Percentiles rank a stretch among this genome's conserved stretches.
Evolutionary conservation across 2,888 invertebrate species (phyloP).

Genomic region (Limulus polyphemus): DNA sequence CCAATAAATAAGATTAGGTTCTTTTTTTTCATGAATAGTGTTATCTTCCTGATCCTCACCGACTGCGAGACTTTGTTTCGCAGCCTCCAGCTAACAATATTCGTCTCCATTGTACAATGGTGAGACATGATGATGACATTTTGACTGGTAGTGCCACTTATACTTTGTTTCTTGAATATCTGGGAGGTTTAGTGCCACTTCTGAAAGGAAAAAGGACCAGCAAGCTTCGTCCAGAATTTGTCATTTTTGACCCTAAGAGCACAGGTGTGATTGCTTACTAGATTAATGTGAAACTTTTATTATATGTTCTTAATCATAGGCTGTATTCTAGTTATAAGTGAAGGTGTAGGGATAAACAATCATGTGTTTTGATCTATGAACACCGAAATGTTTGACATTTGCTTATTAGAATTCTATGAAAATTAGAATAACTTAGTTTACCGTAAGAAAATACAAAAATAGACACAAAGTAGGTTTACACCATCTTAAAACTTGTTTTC

Average conservation of each 20-base stretch:
- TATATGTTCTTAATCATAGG: no score
- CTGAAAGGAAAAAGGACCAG: slow-evolving; percentile 90
- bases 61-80: slow-evolving; percentile 82
- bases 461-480: no score
- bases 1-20: slow-evolving; percentile 14
- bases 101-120: slow-evolving; percentile 93
- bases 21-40: slow-evolving; percentile 47
- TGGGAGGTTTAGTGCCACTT: slow-evolving; percentile 90
- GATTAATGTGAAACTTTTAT: no score
- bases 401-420: no score
- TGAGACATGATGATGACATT: slow-evolving; percentile 71
- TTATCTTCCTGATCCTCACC: slow-evolving; percentile 79
- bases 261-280: no score
- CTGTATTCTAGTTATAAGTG: no score
- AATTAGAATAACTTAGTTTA: no score
- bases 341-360: no score
- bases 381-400: no score
- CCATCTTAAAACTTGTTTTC: no score
- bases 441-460: no score
- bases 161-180: slow-evolving; percentile 70
- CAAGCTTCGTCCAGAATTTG: slow-evolving; percentile 94
- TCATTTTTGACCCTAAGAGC: slow-evolving; percentile 69
- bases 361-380: no score
- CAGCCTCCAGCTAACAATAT: slow-evolving; percentile 71
- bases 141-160: slow-evolving; percentile 34